Evolutionary conservation across 2,888 invertebrate species (phyloP).

Genomic region (Plebejus melissa): DNA sequence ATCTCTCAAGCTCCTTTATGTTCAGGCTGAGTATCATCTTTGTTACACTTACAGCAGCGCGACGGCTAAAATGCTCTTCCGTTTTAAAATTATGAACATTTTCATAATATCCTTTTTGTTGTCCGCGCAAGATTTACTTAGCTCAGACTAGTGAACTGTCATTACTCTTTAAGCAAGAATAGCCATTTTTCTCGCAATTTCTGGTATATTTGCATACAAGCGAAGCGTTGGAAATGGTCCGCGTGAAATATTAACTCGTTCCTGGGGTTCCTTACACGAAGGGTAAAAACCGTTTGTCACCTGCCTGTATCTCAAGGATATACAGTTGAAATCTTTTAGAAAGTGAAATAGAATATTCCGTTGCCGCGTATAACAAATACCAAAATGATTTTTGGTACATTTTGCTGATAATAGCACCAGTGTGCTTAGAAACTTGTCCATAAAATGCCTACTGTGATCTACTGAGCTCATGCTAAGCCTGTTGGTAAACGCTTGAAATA

Average conservation of each 20-base stretch:
- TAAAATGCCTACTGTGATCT: too few relatives aligned
- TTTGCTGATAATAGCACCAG: background rate
- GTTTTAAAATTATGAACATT: background rate
- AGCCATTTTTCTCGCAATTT: background rate
- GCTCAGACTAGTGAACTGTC: background rate
- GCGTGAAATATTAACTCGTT: constrained; percentile 7
- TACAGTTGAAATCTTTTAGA: too few relatives aligned
- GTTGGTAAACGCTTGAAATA: too few relatives aligned
- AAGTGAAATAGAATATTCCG: too few relatives aligned
- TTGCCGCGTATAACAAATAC: too few relatives aligned
- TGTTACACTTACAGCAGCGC: too few relatives aligned
- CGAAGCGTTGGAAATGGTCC: background rate
- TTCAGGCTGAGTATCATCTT: too few relatives aligned
- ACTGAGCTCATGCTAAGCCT: too few relatives aligned
- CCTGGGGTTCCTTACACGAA: background rate
- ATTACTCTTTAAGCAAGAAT: background rate
- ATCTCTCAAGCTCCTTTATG: too few relatives aligned
- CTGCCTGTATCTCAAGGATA: background rate
- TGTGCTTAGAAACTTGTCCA: too few relatives aligned
- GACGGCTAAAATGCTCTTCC: background rate
- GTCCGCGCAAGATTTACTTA: background rate
- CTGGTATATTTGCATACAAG: constrained; percentile 13
- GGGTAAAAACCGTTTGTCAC: background rate
- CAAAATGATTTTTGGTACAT: background rate
- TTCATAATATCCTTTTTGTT: background rate